Evolutionary conservation across 64 coral and sea anemone genomes (phyloP), one percentile per base, ranked within the genome.

Genomic region (Orbicella faveolata): DNA sequence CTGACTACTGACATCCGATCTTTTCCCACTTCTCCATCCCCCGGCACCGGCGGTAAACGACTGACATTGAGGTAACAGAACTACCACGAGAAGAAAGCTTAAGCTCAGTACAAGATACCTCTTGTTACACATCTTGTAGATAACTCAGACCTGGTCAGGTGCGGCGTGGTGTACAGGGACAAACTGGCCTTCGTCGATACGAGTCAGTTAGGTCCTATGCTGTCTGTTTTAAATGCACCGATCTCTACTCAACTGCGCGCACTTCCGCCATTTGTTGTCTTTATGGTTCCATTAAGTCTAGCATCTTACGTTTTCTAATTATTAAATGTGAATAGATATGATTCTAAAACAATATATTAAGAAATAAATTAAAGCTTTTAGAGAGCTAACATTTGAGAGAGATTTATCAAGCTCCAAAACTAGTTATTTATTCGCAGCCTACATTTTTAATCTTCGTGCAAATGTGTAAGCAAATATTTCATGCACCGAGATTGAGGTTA

Each of bases 21-120:
- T 48, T 72, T 72, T 72, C 4, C 82, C 82, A 5, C 15, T 18
- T 4, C 18, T 23, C 36, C 37, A 85, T 69, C 65, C 82, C 41
- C 82, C 82, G 23, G 82, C 63, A 18, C 82, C 82, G 23, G 82
- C 82, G 19, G 82, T 85, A 25, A 85, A 85, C 23, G 65, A 65
- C 23, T 72, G 62, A 52, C 63, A 51, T 30, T 53, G 82, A 73
- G 19, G 26, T 12, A 52, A 15, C 41, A 72, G 44, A 23, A 52
- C 1, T 14, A 72, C 25, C 37, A 15, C 44, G 1, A 85, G n/a
- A 11, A 84, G 21, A 48, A 84, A 25, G 11, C 39, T 73, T 36
- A 72, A 5, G 52, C 63, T 73, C 9, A 37, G 7, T 33, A 82
- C 13, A 12, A 63, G 67, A n/a, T 11, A 70, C 23, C 67, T 25